A percentile compares a stretch with the other conserved stretches of the same genome.
Evolutionary conservation across 2,113 vertebrate species (phyloP).

Genomic region (Siphamia tubifer): DNA sequence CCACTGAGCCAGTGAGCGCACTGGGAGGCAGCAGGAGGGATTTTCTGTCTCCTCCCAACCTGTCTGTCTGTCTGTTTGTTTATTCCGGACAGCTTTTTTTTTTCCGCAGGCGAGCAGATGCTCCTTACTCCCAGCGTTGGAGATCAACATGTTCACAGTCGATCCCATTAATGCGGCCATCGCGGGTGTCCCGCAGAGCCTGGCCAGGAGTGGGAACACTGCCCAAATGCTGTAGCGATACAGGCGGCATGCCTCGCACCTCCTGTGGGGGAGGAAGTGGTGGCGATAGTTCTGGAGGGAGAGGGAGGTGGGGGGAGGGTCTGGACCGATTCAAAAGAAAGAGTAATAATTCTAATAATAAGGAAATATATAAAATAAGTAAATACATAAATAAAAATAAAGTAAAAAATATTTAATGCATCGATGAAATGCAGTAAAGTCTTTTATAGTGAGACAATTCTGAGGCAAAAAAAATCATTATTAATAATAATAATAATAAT

Average conservation of each 20-base stretch:
- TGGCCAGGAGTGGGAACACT: constrained; percentile 58
- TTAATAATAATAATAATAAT: too few species aligned
- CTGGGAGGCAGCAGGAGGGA: constrained; percentile 43
- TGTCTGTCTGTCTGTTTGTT: constrained; percentile 72
- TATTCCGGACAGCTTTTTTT: constrained; percentile 75
- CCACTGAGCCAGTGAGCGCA: too few species aligned
- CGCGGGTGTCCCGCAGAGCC: constrained; percentile 56
- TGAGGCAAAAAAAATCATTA: too few species aligned
- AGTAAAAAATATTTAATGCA: too few species aligned
- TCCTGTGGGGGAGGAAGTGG: constrained; percentile 41
- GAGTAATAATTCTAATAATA: too few species aligned
- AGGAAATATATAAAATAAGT: too few species aligned
- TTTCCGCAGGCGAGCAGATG: constrained; percentile 76
- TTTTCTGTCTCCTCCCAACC: constrained; percentile 51
- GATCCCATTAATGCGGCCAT: constrained; percentile 69
- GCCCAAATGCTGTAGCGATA: constrained; percentile 53
- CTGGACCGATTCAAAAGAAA: too few species aligned
- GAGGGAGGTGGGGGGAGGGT: too few species aligned
- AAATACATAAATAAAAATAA: too few species aligned
- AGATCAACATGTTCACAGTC: constrained; percentile 70
- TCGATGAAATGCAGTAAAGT: too few species aligned
- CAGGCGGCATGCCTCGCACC: constrained; percentile 54
- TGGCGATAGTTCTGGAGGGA: constrained; percentile 27
- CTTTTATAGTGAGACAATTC: too few species aligned
- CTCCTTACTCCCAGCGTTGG: constrained; percentile 66